Evolutionary conservation across 2,113 vertebrate species (phyloP).

Genomic region (Beaufortia kweichowensis): DNA sequence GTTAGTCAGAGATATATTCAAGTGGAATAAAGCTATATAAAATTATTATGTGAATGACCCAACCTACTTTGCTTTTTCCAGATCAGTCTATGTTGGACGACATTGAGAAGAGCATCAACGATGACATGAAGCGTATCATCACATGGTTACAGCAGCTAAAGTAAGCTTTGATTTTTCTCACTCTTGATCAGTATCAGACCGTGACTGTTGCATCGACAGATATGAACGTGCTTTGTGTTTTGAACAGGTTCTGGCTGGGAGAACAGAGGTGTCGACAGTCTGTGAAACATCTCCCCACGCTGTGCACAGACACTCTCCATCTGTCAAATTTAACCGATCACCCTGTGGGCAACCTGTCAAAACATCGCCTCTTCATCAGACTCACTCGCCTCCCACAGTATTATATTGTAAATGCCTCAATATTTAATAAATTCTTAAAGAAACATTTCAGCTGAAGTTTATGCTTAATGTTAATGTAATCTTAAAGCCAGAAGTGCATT

Average conservation of each 20-base stretch:
- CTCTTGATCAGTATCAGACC: neutral
- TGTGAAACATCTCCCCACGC: conserved; percentile 96
- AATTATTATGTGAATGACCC: neutral
- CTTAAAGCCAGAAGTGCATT: too few species aligned
- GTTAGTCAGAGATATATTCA: conserved; percentile 71
- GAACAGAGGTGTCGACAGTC: conserved; percentile 95
- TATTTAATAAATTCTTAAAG: neutral
- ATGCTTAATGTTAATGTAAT: too few species aligned
- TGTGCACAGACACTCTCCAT: conserved; percentile 88
- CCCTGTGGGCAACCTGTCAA: conserved; percentile 88
- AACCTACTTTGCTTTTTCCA: conserved; percentile 60
- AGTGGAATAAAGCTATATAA: neutral
- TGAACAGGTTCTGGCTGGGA: conserved; percentile 94
- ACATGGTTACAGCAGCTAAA: conserved; percentile 95
- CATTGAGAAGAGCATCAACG: conserved; percentile 94
- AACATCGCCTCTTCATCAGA: conserved; percentile 93
- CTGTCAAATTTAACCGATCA: conserved; percentile 89
- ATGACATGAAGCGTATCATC: conserved; percentile 93
- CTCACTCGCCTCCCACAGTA: conserved; percentile 96
- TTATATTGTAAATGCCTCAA: conserved; percentile 85
- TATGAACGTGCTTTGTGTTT: conserved; percentile 4
- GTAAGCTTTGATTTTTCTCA: conserved; percentile 69
- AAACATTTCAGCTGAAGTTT: too few species aligned
- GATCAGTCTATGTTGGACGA: conserved; percentile 93
- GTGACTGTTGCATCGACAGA: neutral